Evolutionary conservation across 1,140 invertebrate species (phyloP).

Genomic region (Drosophila bocki): DNA sequence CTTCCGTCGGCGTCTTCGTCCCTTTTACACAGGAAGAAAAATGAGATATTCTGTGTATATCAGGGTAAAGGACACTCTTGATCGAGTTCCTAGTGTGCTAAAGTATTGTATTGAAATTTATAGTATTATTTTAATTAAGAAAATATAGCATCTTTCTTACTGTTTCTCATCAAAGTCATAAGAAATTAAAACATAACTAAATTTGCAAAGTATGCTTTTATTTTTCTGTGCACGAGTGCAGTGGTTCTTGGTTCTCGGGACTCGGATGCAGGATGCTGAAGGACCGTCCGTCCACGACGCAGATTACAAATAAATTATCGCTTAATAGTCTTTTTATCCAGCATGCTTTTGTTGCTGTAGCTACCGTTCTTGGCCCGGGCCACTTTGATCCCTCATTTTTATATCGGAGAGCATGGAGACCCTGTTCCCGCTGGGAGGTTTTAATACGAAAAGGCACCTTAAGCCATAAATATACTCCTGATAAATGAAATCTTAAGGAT

Average conservation of each 20-base stretch:
- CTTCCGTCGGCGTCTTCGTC: background rate
- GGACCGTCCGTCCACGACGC: slow-evolving; percentile 55
- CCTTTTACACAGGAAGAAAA: slow-evolving; percentile 6
- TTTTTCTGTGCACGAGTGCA: slow-evolving; percentile 15
- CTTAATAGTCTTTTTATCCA: slow-evolving; percentile 75
- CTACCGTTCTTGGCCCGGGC: background rate
- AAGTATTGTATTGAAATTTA: background rate
- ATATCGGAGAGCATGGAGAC: slow-evolving; percentile 27
- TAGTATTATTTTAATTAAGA: background rate
- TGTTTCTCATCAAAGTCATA: background rate
- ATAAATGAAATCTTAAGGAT: background rate
- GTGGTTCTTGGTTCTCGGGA: slow-evolving; percentile 4
- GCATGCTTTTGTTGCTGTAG: slow-evolving; percentile 20
- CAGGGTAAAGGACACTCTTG: background rate
- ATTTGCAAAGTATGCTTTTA: background rate
- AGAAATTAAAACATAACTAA: background rate
- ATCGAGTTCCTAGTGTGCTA: too few species aligned
- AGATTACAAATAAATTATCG: slow-evolving; percentile 84
- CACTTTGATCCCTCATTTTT: slow-evolving; percentile 64
- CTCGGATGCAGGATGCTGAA: slow-evolving; percentile 43
- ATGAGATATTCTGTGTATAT: background rate
- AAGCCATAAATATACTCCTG: background rate
- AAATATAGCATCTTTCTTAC: too few species aligned
- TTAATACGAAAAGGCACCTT: slow-evolving; percentile 18
- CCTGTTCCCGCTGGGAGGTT: slow-evolving; percentile 14